phyloP scores from a whole-genome alignment of 2,113 vertebrate species.

The Psilopsiagon aurifrons region DNA sequence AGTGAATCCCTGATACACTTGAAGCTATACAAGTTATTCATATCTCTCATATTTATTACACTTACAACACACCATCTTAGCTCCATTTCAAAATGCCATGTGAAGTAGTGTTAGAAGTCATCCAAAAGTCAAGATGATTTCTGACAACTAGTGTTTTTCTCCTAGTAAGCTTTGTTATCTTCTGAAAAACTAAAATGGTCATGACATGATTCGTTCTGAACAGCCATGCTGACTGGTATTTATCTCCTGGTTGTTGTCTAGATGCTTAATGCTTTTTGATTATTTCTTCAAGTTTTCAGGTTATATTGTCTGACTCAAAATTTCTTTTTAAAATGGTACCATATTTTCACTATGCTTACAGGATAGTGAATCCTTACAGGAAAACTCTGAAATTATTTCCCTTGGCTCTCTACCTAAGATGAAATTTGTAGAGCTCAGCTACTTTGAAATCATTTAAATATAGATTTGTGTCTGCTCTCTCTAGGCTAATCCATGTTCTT shows the following conservation, averaged over 20 bases:
- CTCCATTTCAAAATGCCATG: background rate
- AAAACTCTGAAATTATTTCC: background rate
- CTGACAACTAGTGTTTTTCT: constrained; percentile 12
- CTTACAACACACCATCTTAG: background rate
- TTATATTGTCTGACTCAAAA: background rate
- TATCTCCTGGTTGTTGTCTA: background rate
- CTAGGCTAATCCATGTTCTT: background rate
- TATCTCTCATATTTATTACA: background rate
- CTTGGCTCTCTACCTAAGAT: background rate
- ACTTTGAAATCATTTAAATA: background rate
- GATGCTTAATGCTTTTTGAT: background rate
- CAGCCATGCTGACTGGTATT: background rate
- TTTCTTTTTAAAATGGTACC: background rate
- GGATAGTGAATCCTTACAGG: background rate
- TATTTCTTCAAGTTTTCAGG: background rate
- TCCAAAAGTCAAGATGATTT: background rate
- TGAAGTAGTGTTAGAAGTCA: background rate
- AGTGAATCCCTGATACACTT: background rate
- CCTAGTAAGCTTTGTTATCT: background rate
- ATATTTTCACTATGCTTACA: background rate
- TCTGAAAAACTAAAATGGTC: background rate
- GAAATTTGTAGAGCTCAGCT: background rate
- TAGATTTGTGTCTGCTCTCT: background rate
- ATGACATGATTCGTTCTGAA: constrained; percentile 17
- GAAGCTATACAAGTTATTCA: background rate